Evolutionary conservation across 2,888 invertebrate species (phyloP).

Genomic region (Labia minor): DNA sequence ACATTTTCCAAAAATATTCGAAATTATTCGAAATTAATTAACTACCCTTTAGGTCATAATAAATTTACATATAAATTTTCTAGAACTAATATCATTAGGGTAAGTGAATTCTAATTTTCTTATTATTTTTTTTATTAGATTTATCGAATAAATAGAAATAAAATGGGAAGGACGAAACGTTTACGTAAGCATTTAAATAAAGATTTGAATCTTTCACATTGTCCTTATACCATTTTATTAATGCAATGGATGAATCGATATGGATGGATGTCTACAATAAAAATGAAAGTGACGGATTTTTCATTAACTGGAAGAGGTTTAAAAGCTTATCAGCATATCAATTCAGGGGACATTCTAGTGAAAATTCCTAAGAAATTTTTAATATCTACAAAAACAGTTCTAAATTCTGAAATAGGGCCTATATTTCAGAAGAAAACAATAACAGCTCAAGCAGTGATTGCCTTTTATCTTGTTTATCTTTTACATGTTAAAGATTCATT

Average conservation of each 20-base stretch:
- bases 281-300: constrained; percentile 49
- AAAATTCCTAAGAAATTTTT: constrained; percentile 43
- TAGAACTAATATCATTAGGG: neutral
- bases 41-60: neutral
- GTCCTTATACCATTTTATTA: constrained; percentile 39
- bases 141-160: constrained; percentile 17
- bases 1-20: neutral
- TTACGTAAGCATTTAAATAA: constrained; percentile 34
- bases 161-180: constrained; percentile 45
- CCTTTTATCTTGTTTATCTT: constrained; percentile 57
- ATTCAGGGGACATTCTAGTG: constrained; percentile 44
- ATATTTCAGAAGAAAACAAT: constrained; percentile 29
- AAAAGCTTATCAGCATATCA: constrained; percentile 46
- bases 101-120: constrained; percentile 15
- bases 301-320: constrained; percentile 63
- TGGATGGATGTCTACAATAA: constrained; percentile 46
- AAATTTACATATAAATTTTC: neutral
- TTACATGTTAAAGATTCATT: constrained; percentile 44
- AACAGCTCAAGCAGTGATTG: constrained; percentile 59
- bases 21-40: neutral
- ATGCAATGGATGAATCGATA: constrained; percentile 44
- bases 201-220: constrained; percentile 35
- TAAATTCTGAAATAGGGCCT: constrained; percentile 28
- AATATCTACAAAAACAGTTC: constrained; percentile 38
- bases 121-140: neutral